Base-by-base conservation (phyloP, 2,888 invertebrate genomes). In the Elysia crispata region DNA sequence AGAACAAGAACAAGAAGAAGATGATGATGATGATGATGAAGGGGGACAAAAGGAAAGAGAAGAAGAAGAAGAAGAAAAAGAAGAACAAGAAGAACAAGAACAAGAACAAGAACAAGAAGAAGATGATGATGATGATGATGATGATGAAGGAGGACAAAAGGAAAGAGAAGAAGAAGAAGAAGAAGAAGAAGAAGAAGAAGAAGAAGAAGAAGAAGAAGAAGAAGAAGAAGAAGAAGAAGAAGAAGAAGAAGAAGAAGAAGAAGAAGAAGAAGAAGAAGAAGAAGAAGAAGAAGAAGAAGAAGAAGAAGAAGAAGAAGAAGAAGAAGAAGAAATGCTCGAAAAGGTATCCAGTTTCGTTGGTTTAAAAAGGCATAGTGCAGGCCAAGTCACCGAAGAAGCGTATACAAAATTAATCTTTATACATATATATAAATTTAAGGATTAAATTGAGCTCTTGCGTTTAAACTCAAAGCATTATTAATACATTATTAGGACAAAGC, bases 141-240 rank as follows among this genome's bases (percentile, higher is more conserved):
- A 67, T 5, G 30, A 67, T 20, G 30, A 67, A 67, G 67, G 28
- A 67, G 25, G 28, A 67, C 1, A 28, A 67, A 28, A 28, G 28
- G 30, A 28, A 67, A 28, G 28, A 28, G 30, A 28, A 67, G 13
- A 28, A 67, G 30, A 67, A 28, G 30, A 67, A 28, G 30, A 67
- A 28, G 30, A 67, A 67, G 25, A 67, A 67, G 67, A 67, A 67
- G 67, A 67, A 67, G 67, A 67, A 67, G 67, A 67, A 67, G 67
- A 67, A 60, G 60, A 60, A 60, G 25, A 60, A 60, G 67, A 67
- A 67, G 67, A 67, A 67, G 67, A 67, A 67, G 25, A 67, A 67
- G 18, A 60, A 67, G 67, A 67, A 67, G 67, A 67, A 67, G 67
- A 18, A 67, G 25, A 3, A 11, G 30, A 1, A 11, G 67, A 3